Conservation (phyloP, 2,113 vertebrate genomes). For the Poeciliopsis occidentalis region DNA sequence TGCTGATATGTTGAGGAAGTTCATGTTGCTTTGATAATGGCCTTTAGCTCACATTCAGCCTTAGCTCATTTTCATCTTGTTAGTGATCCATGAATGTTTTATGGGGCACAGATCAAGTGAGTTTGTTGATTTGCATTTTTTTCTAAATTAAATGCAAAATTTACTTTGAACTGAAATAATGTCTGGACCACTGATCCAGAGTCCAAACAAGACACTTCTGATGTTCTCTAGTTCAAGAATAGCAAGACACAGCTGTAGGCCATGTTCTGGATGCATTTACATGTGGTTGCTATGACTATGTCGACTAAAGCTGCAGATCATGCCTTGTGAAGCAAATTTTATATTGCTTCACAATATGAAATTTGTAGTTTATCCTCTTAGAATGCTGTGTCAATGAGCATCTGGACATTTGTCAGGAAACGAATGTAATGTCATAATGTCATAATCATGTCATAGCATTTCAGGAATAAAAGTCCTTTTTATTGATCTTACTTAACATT, state of each 20-base stretch:
- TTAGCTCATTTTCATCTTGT: not conserved
- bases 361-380: no score
- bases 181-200: not conserved
- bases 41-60: not conserved
- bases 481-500: not conserved
- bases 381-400: no score
- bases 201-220: not conserved
- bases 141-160: not conserved
- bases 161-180: not conserved
- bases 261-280: not conserved
- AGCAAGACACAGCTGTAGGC: not conserved
- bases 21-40: not conserved
- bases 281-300: not conserved
- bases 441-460: not conserved
- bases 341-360: not conserved
- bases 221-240: not conserved
- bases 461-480: not conserved
- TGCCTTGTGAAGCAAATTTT: not conserved
- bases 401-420: no score
- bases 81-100: not conserved
- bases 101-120: not conserved
- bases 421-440: not conserved
- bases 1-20: no score
- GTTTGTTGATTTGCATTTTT: not conserved
- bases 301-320: not conserved